Base-by-base conservation (phyloP, 2,888 invertebrate genomes). In the Ormyrus nitidulus region DNA sequence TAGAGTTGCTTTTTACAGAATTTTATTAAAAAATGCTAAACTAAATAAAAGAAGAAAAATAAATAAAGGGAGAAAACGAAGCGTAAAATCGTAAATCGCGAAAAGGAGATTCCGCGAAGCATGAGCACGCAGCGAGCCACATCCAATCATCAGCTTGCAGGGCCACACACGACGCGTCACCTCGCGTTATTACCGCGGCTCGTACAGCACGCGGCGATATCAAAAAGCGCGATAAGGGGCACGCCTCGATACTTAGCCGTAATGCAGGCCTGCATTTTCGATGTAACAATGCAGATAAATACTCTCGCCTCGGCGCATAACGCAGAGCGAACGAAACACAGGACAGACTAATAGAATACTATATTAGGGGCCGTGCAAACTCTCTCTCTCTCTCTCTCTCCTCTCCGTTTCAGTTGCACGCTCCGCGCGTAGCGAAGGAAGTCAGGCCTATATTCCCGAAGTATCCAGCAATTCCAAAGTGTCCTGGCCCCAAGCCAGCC, bases 281-380 rank as follows among this genome's bases (percentile, higher is more conserved):
- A 84, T 83, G 84, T 88, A 89, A 88, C 88, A 87, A 87, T 86
- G 88, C 85, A 82, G 86, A 88, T 88, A 89, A 89, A 87, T 86
- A 88, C 85, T 84, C 79, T 77, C 74, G 76, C 19, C 61, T n/a
- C 13, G 19, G 10, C 53, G n/a, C 53, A 59, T 19, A 34, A 59
- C 44, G 19, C 34, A 19, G n/a, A 49, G 61, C 2, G 5, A 34
- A 44, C 9, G 19, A 49, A 49, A 6, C 48, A 58, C 46, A 3
- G 19, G n/a, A 72, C 51, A 13, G 62, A 56, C 62, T 51, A 71
- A 51, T 71, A 51, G 59, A 71, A 61, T 69, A 46, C 34, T 11
- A 34, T 34, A 34, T 34, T 34, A 34, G 4, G 34, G 34, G 44
- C 8, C 69, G 6, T 8, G 73, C 13, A 49, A 34, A n/a, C 46